phyloP scores from a whole-genome alignment of 2,888 invertebrate genomes.

The Euclidia mi region DNA sequence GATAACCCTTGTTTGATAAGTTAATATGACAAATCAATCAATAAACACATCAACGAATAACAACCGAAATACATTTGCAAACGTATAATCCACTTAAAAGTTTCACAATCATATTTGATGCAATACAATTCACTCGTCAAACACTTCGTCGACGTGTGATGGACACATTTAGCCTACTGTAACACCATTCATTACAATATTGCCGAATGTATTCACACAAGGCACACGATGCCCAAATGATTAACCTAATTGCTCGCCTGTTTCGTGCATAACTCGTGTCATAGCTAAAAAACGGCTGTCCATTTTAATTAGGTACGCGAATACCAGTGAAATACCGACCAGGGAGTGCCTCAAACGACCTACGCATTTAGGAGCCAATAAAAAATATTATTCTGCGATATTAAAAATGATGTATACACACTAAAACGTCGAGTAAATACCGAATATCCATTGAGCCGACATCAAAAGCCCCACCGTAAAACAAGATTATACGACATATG shows the following conservation, averaged over 20 bases:
- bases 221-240: conserved; percentile 47
- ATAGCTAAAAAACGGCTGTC: conserved; percentile 71
- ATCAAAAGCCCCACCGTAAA: conserved; percentile 59
- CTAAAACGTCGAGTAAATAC: conserved; percentile 38
- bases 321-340: conserved; percentile 52
- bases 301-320: conserved; percentile 83
- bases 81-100: too few relatives aligned
- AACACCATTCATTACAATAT: conserved; percentile 22
- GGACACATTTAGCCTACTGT: conserved; percentile 15
- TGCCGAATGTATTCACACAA: conserved; percentile 34
- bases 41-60: too few relatives aligned
- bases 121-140: not conserved
- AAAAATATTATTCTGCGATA: conserved; percentile 71
- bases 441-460: conserved; percentile 42
- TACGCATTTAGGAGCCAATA: conserved; percentile 66
- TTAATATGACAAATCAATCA: too few relatives aligned
- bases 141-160: conserved; percentile 12
- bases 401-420: conserved; percentile 64
- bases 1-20: too few relatives aligned
- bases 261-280: conserved; percentile 66
- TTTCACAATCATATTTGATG: not conserved
- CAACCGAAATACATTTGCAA: too few relatives aligned
- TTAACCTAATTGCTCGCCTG: conserved; percentile 70
- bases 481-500: conserved; percentile 51
- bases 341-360: conserved; percentile 65